Evolutionary conservation across 2,797 vertebrate species (phyloP), one percentile per base, ranked within the genome.

Genomic region (Urosaurus nigricauda): DNA sequence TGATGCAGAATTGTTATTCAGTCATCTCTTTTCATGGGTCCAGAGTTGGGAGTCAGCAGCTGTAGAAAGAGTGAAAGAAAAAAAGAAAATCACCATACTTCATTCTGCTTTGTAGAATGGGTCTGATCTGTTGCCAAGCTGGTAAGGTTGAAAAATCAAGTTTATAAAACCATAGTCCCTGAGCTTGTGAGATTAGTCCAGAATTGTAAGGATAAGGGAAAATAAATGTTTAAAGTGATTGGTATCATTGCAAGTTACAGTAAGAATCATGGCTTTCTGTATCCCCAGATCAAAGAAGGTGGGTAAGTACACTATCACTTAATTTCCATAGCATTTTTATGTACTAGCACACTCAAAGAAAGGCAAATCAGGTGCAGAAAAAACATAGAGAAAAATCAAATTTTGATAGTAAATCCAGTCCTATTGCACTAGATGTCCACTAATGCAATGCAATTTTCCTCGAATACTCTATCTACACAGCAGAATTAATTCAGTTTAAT

Each of bases 261-360:
- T 70, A 32, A 51, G 81, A 87, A 32, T 3, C 12, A 0, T 26
- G 86, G 90, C n/a, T 70, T 84, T 17, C 80, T 60, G 86, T 43
- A 83, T 83, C 70, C 0, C 0, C 35, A 1, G 1, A 5, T 80
- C 63, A 78, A 1, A 1, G 81, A 90, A 32, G 8, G 82, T 88
- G 14, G 87, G 51, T 32, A 90, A 88, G 73, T 1, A 21, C 65
- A 37, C 53, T 87, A 7, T 60, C 32, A 73, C 47, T 71, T 93
- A 90, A 90, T 86, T 60, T 5, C 51, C 29, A 77, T 37, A 74
- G 8, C 77, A 91, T 88, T 90, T 60, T 74, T 89, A 35, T 87
- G 37, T 86, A 2, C 78, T 84, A 26, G 73, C 2, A 85, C 3
- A 86, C 19, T 68, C 0, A 1, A 32, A 32, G 43, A 43, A 74